Percentiles rank a stretch among this genome's conserved stretches.
These are phyloP conservation scores for Phrynosoma blainvillii DNA, from an alignment of 2,113 vertebrate genomes.

Conservation along the genomic window DNA sequence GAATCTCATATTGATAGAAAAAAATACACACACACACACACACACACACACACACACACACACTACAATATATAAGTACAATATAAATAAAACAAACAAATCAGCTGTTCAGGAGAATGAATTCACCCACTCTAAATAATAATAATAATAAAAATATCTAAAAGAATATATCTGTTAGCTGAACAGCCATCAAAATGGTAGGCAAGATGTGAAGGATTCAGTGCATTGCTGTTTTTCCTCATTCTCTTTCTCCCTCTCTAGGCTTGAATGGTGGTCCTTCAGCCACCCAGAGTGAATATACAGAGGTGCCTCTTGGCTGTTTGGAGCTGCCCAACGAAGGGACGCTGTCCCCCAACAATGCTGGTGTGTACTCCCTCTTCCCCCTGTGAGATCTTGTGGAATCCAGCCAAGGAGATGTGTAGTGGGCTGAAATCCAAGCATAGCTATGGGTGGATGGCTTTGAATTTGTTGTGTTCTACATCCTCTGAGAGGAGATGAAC, in stretches of 20 bases:
- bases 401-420: not conserved
- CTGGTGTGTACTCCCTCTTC: constrained; percentile 70
- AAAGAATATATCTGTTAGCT: not conserved
- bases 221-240: constrained; percentile 19
- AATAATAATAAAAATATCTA: not conserved
- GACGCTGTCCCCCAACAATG: constrained; percentile 85
- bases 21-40: too few relatives aligned
- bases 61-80: too few relatives aligned
- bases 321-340: constrained; percentile 88
- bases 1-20: too few relatives aligned
- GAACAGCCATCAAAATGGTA: not conserved
- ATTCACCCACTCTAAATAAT: not conserved
- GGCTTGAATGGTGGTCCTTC: constrained; percentile 70
- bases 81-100: too few relatives aligned
- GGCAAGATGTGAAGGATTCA: too few relatives aligned
- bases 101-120: too few relatives aligned
- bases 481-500: not conserved
- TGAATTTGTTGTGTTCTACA: not conserved
- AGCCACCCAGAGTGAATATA: constrained; percentile 81
- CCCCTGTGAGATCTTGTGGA: too few relatives aligned
- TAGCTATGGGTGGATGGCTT: not conserved
- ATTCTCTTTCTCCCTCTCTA: constrained; percentile 54
- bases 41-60: too few relatives aligned
- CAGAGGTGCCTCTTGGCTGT: constrained; percentile 88
- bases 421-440: not conserved